Conservation (phyloP, 2,888 invertebrate genomes). For the Zeuzera pyrina region DNA sequence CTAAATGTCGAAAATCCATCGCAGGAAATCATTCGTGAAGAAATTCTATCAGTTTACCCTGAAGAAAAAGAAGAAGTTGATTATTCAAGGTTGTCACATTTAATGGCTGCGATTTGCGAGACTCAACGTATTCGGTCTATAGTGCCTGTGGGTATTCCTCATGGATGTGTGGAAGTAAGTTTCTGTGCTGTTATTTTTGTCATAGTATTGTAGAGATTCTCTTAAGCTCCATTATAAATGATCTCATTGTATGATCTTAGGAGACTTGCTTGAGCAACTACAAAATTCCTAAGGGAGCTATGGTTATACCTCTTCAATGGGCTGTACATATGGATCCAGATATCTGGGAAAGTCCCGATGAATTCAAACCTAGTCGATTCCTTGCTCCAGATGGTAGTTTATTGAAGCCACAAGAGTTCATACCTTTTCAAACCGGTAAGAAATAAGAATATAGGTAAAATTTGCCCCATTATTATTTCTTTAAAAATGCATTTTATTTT, state of each 20-base stretch:
- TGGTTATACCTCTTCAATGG: conserved; percentile 89
- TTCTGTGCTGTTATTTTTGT: no score
- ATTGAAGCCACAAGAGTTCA: conserved; percentile 77
- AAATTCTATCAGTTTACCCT: conserved; percentile 62
- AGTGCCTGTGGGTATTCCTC: conserved; percentile 89
- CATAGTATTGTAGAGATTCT: conserved; percentile 1
- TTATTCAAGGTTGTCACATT: conserved; percentile 65
- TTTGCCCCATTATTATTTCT: neutral
- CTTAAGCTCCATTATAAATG: conserved; percentile 3
- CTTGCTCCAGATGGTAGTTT: conserved; percentile 75
- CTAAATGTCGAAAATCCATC: no score
- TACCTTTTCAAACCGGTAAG: conserved; percentile 89
- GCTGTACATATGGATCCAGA: conserved; percentile 82
- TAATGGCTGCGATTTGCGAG: conserved; percentile 85
- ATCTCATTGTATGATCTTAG: conserved; percentile 45
- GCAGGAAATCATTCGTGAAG: conserved; percentile 74
- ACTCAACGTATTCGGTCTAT: conserved; percentile 84
- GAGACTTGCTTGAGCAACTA: conserved; percentile 75
- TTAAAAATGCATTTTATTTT: neutral
- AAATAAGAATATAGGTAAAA: neutral
- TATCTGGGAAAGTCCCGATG: conserved; percentile 78
- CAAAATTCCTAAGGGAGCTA: conserved; percentile 76
- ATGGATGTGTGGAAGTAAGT: conserved; percentile 75
- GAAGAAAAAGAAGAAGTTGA: conserved; percentile 74
- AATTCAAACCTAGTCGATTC: conserved; percentile 80